Percentiles rank a stretch among this genome's conserved stretches.
Conservation (phyloP, 2,113 vertebrate species). For the Beaufortia kweichowensis region DNA sequence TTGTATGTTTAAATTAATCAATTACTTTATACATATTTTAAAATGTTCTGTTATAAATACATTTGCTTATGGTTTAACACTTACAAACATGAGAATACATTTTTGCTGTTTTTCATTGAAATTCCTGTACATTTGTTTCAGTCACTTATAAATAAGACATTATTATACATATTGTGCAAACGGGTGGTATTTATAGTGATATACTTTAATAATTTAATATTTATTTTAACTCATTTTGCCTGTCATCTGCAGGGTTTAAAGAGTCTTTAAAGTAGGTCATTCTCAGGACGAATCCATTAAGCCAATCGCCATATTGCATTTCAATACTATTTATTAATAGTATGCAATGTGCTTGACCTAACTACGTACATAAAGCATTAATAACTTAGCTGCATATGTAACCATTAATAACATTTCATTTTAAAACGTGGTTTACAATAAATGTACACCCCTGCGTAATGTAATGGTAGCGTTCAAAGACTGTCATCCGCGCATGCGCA, state of each 20-base stretch:
- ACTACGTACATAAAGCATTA: too few species aligned
- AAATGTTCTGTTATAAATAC: not conserved
- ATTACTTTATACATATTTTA: not conserved
- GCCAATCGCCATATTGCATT: not conserved
- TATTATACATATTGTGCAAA: not conserved
- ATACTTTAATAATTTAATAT: not conserved
- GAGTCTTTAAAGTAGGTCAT: constrained; percentile 1
- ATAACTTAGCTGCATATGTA: too few species aligned
- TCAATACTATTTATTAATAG: not conserved
- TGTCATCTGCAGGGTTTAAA: not conserved
- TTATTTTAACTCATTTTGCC: not conserved
- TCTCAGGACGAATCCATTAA: constrained; percentile 1
- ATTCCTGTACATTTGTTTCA: constrained; percentile 13
- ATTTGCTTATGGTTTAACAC: not conserved
- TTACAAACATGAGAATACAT: not conserved
- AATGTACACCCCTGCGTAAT: not conserved
- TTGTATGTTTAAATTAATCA: not conserved
- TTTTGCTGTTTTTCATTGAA: constrained; percentile 8
- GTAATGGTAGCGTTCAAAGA: constrained; percentile 18
- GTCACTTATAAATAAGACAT: constrained; percentile 4
- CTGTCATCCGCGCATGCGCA: constrained; percentile 49
- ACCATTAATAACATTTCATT: not conserved
- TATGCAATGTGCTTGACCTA: not conserved
- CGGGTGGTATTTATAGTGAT: not conserved
- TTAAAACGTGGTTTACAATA: not conserved